Evolutionary conservation across 2,888 invertebrate species (phyloP).

Genomic region (Chrysolina haemoptera): DNA sequence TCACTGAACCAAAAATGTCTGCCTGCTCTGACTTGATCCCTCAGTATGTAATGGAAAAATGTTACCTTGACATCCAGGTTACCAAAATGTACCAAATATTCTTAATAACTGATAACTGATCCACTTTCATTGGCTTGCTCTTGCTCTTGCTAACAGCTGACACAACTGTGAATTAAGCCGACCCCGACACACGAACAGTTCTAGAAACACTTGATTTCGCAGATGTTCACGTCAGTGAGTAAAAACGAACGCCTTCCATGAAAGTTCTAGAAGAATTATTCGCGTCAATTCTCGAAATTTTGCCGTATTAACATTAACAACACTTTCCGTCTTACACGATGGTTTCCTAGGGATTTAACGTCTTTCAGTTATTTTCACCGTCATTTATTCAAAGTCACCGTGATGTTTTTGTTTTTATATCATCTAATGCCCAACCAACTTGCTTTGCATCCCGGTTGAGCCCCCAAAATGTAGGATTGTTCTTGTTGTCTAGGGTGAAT

Average conservation of each 20-base stretch:
- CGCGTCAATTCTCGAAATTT: too few species aligned
- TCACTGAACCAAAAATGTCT: not conserved
- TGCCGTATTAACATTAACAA: not conserved
- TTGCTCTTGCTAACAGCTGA: too few species aligned
- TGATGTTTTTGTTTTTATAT: not conserved
- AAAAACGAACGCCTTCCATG: too few species aligned
- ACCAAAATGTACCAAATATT: not conserved
- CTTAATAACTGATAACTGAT: too few species aligned
- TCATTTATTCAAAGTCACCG: not conserved
- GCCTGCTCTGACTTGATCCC: not conserved
- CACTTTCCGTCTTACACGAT: not conserved
- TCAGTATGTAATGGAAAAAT: not conserved
- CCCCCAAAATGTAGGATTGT: constrained; percentile 27
- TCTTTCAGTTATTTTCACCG: too few species aligned
- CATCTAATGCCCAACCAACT: not conserved
- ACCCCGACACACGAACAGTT: not conserved
- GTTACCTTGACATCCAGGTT: not conserved
- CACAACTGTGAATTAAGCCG: too few species aligned
- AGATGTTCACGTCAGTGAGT: not conserved
- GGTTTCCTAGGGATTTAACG: not conserved
- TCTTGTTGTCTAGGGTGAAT: constrained; percentile 21
- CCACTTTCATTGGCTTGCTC: not conserved
- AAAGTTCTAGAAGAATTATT: too few species aligned
- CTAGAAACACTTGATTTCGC: not conserved
- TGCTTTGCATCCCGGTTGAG: constrained; percentile 14